Conservation (phyloP, 2,113 vertebrate species). For the Brachirus orientalis region DNA sequence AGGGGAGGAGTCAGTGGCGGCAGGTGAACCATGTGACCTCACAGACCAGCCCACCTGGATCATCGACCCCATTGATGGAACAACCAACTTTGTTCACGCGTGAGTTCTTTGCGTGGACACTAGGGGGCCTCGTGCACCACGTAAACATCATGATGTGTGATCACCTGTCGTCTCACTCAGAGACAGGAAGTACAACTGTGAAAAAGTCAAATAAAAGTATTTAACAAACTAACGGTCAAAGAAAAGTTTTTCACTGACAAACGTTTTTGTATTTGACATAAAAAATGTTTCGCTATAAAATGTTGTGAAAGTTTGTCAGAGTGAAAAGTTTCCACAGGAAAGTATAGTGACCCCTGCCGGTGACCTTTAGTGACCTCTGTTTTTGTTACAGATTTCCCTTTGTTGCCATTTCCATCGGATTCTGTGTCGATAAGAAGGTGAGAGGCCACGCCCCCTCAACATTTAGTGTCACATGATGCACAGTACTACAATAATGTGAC, state of each 20-base stretch:
- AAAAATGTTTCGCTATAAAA: too few species aligned
- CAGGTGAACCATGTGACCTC: constrained; percentile 86
- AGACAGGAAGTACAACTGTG: too few species aligned
- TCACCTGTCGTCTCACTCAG: too few species aligned
- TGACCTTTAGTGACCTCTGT: not conserved
- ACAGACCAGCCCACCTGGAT: constrained; percentile 94
- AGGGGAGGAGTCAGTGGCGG: constrained; percentile 96
- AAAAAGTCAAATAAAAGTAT: too few species aligned
- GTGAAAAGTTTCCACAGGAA: too few species aligned
- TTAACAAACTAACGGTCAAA: too few species aligned
- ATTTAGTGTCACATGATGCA: not conserved
- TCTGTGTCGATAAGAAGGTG: constrained; percentile 92
- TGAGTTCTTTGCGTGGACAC: constrained; percentile 54
- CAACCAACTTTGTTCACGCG: constrained; percentile 98
- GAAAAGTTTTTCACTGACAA: too few species aligned
- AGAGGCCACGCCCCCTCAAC: not conserved
- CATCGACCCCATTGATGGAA: constrained; percentile 96
- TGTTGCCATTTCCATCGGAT: constrained; percentile 94
- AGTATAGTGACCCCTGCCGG: not conserved
- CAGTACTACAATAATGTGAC: not conserved
- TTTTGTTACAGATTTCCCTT: constrained; percentile 87
- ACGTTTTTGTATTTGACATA: too few species aligned
- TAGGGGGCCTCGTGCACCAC: not conserved
- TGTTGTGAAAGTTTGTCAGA: too few species aligned
- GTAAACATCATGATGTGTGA: too few species aligned